Evolutionary conservation across 2,888 invertebrate genomes (phyloP).

Genomic region (Epinotia brunnichana): DNA sequence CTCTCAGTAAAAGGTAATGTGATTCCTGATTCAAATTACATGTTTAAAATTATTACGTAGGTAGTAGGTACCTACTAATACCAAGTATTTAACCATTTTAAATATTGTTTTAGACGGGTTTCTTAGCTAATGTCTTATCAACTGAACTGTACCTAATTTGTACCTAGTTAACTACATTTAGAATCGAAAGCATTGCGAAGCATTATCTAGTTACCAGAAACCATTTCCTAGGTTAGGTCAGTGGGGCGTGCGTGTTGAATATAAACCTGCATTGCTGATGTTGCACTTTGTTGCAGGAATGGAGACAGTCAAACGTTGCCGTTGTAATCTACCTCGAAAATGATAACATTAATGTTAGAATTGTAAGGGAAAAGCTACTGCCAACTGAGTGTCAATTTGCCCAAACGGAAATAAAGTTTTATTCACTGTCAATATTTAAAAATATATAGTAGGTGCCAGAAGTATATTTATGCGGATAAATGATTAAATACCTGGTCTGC

Average conservation of each 20-base stretch:
- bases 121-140: not conserved
- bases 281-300: slow-evolving; percentile 51
- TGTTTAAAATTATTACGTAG: not conserved
- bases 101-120: too few relatives aligned
- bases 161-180: not conserved
- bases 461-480: too few relatives aligned
- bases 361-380: too few relatives aligned
- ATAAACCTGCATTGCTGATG: slow-evolving; percentile 21
- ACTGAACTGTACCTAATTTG: not conserved
- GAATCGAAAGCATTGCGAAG: not conserved
- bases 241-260: slow-evolving; percentile 8
- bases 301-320: slow-evolving; percentile 52
- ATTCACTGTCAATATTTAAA: too few relatives aligned
- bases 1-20: slow-evolving; percentile 64
- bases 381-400: too few relatives aligned
- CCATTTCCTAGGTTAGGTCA: slow-evolving; percentile 8
- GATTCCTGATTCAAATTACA: too few relatives aligned
- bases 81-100: too few relatives aligned
- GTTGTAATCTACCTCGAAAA: slow-evolving; percentile 33
- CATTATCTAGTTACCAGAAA: slow-evolving; percentile 11
- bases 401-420: too few relatives aligned
- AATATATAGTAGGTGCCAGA: too few relatives aligned
- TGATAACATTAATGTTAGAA: too few relatives aligned
- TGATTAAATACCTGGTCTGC: too few relatives aligned
- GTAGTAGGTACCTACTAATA: not conserved